phyloP scores from a whole-genome alignment of 1,140 invertebrate species.

The Drosophila cardini region DNA sequence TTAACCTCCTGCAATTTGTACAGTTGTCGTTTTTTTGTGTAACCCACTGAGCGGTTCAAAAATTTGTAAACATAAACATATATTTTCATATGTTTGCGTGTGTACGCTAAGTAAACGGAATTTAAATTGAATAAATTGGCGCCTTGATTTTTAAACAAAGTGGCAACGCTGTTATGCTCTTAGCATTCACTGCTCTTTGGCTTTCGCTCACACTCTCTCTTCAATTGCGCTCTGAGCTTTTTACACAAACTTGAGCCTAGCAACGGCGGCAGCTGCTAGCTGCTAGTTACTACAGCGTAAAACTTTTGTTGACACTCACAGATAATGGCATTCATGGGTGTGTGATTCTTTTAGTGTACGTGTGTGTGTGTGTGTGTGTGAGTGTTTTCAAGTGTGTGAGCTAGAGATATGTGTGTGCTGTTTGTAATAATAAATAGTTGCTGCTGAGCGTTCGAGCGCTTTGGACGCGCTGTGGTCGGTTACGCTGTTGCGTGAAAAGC shows the following conservation, averaged over 20 bases:
- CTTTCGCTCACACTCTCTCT: background rate
- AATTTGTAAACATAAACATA: conserved; percentile 42
- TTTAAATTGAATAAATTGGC: conserved; percentile 63
- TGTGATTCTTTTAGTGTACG: background rate
- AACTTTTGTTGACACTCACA: conserved; percentile 68
- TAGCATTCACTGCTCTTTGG: background rate
- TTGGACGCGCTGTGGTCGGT: conserved; percentile 52
- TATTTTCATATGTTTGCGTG: conserved; percentile 68
- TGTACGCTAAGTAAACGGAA: conserved; percentile 33
- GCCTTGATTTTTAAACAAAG: conserved; percentile 26
- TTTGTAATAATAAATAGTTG: conserved; percentile 73
- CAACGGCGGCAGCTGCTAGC: conserved; percentile 60
- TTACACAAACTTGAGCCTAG: conserved; percentile 29
- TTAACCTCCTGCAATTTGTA: background rate
- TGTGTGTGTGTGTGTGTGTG: conserved; percentile 15
- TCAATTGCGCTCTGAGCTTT: conserved; percentile 3
- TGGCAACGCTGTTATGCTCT: conserved; percentile 25
- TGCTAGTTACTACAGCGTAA: conserved; percentile 38
- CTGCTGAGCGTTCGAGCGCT: conserved; percentile 65
- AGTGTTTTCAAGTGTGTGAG: conserved; percentile 5
- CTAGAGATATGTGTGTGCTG: conserved; percentile 14
- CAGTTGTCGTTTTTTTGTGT: conserved; percentile 48
- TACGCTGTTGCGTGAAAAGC: conserved; percentile 42
- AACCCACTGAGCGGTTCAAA: conserved; percentile 21
- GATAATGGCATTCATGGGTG: conserved; percentile 8